Evolutionary conservation across 53 echinoderm and acorn worm species (phyloP).

Genomic region (Paelopatides confundens): DNA sequence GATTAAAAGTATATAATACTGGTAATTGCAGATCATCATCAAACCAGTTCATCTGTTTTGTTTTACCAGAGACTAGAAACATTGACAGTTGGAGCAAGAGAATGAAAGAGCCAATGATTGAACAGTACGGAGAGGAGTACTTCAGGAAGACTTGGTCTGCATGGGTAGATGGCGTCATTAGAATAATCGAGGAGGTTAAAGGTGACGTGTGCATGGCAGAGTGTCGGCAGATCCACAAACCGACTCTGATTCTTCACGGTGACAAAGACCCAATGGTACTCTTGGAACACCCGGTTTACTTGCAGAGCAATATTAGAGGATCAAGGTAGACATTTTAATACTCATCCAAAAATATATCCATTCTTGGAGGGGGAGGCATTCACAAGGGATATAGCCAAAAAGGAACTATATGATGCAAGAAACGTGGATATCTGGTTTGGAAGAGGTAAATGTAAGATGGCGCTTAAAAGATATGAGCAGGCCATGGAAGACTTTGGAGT

Average conservation of each 20-base stretch:
- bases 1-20: too few species aligned
- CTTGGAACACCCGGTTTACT: slow-evolving; percentile 74
- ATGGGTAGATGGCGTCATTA: slow-evolving; percentile 75
- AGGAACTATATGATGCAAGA: too few species aligned
- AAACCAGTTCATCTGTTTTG: too few species aligned
- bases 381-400: too few species aligned
- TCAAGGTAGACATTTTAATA: slow-evolving; percentile 63
- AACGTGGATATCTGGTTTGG: too few species aligned
- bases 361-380: too few species aligned
- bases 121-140: slow-evolving; percentile 83
- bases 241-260: slow-evolving; percentile 91
- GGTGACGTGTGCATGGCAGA: slow-evolving; percentile 75
- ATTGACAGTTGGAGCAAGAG: slow-evolving; percentile 86
- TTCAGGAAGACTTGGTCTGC: slow-evolving; percentile 75
- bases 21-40: too few species aligned
- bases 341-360: background rate
- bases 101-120: slow-evolving; percentile 89
- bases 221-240: slow-evolving; percentile 67
- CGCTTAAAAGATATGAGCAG: too few species aligned
- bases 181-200: slow-evolving; percentile 33
- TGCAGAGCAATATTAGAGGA: slow-evolving; percentile 80
- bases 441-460: too few species aligned
- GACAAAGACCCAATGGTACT: slow-evolving; percentile 91
- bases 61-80: slow-evolving; percentile 71
- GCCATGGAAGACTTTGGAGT: too few species aligned